These are phyloP conservation scores for Druceiella hillmani DNA, from an alignment of 2,888 invertebrate species.

Conservation along the genomic window DNA sequence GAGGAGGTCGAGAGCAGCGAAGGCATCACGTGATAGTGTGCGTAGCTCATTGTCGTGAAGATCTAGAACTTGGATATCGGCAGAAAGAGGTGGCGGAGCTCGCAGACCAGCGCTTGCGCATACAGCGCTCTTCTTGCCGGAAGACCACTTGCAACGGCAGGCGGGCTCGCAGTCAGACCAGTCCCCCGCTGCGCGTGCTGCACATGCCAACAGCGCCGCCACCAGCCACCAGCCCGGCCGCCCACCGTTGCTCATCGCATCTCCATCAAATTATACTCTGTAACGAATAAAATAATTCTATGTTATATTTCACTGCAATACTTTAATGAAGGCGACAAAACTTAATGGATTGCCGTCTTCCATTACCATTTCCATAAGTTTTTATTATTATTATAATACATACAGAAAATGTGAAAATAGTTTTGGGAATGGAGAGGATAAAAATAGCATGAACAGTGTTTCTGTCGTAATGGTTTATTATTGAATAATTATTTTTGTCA, in stretches of 20 bases:
- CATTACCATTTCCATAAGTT: no score
- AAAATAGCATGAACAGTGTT: no score
- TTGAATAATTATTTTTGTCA: no score
- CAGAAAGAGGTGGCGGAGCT: constrained; percentile 61
- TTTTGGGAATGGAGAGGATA: no score
- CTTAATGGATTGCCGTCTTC: no score
- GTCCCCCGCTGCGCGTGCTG: constrained; percentile 55
- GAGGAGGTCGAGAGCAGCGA: constrained; percentile 70
- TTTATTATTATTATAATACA: no score
- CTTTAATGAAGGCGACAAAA: no score
- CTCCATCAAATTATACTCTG: no score
- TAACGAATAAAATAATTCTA: no score
- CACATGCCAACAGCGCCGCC: constrained; percentile 47
- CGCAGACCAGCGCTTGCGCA: constrained; percentile 79
- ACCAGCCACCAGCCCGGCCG: constrained; percentile 53
- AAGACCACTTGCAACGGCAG: constrained; percentile 89
- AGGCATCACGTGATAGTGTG: constrained; percentile 70
- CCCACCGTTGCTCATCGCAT: constrained; percentile 34
- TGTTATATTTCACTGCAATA: no score
- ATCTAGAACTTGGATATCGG: constrained; percentile 65
- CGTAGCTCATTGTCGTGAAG: constrained; percentile 76
- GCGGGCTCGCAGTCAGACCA: constrained; percentile 85
- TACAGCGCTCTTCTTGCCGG: constrained; percentile 84
- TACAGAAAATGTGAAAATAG: no score
- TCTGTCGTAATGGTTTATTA: no score